Evolutionary conservation across 2,113 vertebrate genomes (phyloP).

Genomic region (Pycnonotus jocosus): DNA sequence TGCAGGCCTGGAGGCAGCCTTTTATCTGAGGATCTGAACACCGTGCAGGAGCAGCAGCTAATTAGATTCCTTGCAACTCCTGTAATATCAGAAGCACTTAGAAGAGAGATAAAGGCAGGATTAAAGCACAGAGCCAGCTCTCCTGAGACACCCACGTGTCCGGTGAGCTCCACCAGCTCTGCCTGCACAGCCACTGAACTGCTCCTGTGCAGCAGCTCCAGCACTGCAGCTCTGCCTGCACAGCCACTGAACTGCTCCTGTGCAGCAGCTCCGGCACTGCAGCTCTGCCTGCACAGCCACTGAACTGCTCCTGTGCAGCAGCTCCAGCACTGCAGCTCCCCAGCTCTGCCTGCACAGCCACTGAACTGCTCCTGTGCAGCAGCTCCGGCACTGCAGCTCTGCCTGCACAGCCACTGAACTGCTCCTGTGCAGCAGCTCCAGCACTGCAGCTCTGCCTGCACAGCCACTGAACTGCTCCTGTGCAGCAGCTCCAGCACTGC

Average conservation of each 20-base stretch:
- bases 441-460: neutral
- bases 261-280: fast-evolving
- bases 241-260: neutral
- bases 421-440: fast-evolving
- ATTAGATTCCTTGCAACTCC: constrained; percentile 20
- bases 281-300: fast-evolving
- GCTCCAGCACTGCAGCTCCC: neutral
- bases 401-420: fast-evolving
- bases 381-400: neutral
- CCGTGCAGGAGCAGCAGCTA: neutral
- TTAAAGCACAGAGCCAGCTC: neutral
- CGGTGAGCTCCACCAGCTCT: neutral
- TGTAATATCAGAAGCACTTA: neutral
- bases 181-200: fast-evolving
- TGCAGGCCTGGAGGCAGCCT: neutral
- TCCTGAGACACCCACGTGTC: fast-evolving
- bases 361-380: fast-evolving
- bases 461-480: neutral
- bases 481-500: fast-evolving
- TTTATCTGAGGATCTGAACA: constrained; percentile 10
- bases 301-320: fast-evolving
- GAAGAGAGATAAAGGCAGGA: neutral
- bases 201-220: fast-evolving
- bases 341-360: fast-evolving
- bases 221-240: fast-evolving